A percentile compares a stretch with the other conserved stretches of the same genome.
Conservation (phyloP, 2,888 invertebrate genomes). For the Chrysolina haemoptera region DNA sequence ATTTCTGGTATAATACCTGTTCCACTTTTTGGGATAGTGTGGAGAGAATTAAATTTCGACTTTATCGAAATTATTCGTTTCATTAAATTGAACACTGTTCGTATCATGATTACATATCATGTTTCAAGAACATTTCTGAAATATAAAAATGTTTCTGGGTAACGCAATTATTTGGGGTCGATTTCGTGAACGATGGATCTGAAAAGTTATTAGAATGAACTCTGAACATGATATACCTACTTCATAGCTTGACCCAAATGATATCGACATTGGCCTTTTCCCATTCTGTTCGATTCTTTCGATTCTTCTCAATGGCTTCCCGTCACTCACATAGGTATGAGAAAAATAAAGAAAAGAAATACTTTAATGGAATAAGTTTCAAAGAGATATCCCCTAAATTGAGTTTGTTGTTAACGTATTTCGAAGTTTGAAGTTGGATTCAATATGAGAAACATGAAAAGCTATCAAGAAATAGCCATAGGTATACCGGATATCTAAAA, state of each 20-base stretch:
- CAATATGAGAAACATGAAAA: not conserved
- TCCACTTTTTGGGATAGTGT: no score
- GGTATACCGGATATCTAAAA: no score
- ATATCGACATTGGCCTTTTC: not conserved
- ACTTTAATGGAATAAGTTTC: not conserved
- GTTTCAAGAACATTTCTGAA: no score
- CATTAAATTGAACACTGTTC: no score
- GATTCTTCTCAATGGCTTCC: not conserved
- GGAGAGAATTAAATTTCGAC: no score
- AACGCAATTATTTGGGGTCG: not conserved
- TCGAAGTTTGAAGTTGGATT: not conserved
- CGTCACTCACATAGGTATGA: not conserved
- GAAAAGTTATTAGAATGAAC: not conserved
- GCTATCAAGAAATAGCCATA: not conserved
- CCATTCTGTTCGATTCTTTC: not conserved
- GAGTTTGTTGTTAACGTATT: not conserved
- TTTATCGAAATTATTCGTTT: no score
- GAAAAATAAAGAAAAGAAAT: not conserved
- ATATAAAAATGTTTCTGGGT: no score
- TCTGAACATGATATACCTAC: not conserved
- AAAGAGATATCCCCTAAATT: not conserved
- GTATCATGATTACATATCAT: no score
- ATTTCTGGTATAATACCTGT: no score
- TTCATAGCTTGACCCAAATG: not conserved
- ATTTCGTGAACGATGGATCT: not conserved